Base-by-base conservation (phyloP, 2,113 vertebrate genomes). In the Myiozetetes cayanensis region DNA sequence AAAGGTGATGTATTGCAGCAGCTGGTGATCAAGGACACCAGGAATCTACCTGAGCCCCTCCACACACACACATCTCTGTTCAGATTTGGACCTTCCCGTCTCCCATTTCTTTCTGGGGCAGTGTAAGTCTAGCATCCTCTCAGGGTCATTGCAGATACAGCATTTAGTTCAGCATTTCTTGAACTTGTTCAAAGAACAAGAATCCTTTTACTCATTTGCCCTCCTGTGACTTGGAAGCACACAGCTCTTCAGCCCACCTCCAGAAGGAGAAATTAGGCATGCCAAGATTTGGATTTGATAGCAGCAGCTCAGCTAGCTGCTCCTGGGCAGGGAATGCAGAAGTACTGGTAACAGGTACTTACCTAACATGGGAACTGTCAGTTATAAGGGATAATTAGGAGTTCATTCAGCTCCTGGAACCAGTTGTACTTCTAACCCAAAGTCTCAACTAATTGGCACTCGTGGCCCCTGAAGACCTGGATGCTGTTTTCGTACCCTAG, bases 141-240 rank as follows among this genome's bases (percentile, higher is more conserved):
- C 1, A 0, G 24, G 16, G 4, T 58, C 0, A 2, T 85, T 33
- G 15, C 12, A 63, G 31, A 8, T 28, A 18, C 4, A 74, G 22
- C 4, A 82, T 89, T 85, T 59, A 43, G 44, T n/a, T 82, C 21
- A 47, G 2, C 27, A 24, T 30, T 85, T 87, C 44, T 61, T 4
- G 1, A 27, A 24, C 11, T 78, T 27, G 21, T 71, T 21, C 24
- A 21, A 43, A 46, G 43, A 85, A 20, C 11, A 71, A 21, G 61
- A 87, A n/a, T 6, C 7, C 1, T 8, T 78, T 35, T 39, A 15
- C 12, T 92, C 9, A 5, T 50, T 35, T 93, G n/a, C 35, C 47
- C 50, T 49, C 1, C 39, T 24, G 8, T 33, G 24, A 37, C 41
- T n/a, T 50, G 24, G 21, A 76, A 63, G 49, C 31, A 31, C 3